A percentile compares a stretch with the other conserved stretches of the same genome.
These are phyloP conservation scores for Atopsyche davidsoni DNA, from an alignment of 1,140 invertebrate genomes.

Conservation along the genomic window DNA sequence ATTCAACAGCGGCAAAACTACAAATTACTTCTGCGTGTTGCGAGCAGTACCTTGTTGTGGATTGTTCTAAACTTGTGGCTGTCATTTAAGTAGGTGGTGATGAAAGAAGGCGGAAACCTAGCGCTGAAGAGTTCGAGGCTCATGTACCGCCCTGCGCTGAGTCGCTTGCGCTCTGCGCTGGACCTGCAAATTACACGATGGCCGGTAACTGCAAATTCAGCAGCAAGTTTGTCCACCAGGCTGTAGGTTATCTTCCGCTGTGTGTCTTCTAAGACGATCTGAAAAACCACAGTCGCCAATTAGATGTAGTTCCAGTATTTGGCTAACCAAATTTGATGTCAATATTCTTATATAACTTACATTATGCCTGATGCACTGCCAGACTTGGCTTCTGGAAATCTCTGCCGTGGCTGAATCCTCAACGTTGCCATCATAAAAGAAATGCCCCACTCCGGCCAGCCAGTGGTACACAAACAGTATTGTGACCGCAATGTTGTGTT, in stretches of 20 bases:
- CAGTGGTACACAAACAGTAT: constrained; percentile 63
- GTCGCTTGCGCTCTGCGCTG: constrained; percentile 38
- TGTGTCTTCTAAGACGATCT: constrained; percentile 40
- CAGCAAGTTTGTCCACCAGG: constrained; percentile 43
- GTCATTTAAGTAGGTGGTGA: constrained; percentile 54
- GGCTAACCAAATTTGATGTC: too few relatives aligned
- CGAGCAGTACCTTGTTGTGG: constrained; percentile 43
- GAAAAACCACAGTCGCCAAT: constrained; percentile 1
- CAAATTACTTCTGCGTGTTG: constrained; percentile 35
- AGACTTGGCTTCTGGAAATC: constrained; percentile 65
- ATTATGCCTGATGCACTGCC: constrained; percentile 66
- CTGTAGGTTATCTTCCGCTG: constrained; percentile 40
- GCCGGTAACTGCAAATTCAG: constrained; percentile 38
- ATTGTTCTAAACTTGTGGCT: constrained; percentile 48
- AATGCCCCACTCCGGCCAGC: constrained; percentile 62
- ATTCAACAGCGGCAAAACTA: too few relatives aligned
- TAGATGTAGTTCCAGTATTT: background rate
- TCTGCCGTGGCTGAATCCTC: constrained; percentile 72
- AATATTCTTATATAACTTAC: constrained; percentile 41
- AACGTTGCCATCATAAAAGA: constrained; percentile 57
- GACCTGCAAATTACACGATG: constrained; percentile 41
- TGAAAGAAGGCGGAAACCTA: constrained; percentile 50
- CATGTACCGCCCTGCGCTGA: constrained; percentile 48
- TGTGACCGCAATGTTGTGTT: constrained; percentile 59
- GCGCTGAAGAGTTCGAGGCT: constrained; percentile 50